A percentile compares a stretch with the other conserved stretches of the same genome.
Conservation (phyloP, 2,113 vertebrate genomes). For the Channa maculata region DNA sequence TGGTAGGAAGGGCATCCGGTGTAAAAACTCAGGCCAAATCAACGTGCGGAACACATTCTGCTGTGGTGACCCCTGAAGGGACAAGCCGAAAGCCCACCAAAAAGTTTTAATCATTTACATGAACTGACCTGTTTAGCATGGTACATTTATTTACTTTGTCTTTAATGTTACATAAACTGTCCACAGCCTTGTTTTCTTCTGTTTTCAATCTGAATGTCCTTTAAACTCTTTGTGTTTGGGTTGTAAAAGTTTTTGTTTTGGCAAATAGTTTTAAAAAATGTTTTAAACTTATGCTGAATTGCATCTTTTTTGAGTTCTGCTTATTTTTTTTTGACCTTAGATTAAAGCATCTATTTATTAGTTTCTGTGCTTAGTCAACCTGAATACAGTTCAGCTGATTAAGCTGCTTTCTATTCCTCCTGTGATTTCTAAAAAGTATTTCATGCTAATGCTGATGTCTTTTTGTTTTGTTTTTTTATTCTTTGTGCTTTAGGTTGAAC, state of each 20-base stretch:
- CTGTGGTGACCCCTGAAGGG: too few relatives aligned
- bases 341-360: not conserved
- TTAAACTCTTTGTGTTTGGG: not conserved
- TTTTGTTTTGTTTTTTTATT: not conserved
- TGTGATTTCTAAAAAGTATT: not conserved
- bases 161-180: too few relatives aligned
- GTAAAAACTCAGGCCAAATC: too few relatives aligned
- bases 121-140: too few relatives aligned
- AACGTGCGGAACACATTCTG: too few relatives aligned
- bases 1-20: too few relatives aligned
- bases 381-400: not conserved
- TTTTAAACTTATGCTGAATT: not conserved
- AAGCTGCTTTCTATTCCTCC: constrained; percentile 3
- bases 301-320: not conserved
- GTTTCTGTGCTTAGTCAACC: constrained; percentile 1
- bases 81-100: too few relatives aligned
- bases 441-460: not conserved
- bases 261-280: not conserved
- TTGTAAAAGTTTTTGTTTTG: not conserved
- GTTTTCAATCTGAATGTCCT: not conserved
- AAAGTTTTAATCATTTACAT: too few relatives aligned
- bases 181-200: too few relatives aligned
- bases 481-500: not conserved
- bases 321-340: not conserved
- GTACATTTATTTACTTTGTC: too few relatives aligned